Percentiles rank a stretch among this genome's conserved stretches.
Evolutionary conservation across 1,140 invertebrate genomes (phyloP).

Genomic region (Euura lappo): DNA sequence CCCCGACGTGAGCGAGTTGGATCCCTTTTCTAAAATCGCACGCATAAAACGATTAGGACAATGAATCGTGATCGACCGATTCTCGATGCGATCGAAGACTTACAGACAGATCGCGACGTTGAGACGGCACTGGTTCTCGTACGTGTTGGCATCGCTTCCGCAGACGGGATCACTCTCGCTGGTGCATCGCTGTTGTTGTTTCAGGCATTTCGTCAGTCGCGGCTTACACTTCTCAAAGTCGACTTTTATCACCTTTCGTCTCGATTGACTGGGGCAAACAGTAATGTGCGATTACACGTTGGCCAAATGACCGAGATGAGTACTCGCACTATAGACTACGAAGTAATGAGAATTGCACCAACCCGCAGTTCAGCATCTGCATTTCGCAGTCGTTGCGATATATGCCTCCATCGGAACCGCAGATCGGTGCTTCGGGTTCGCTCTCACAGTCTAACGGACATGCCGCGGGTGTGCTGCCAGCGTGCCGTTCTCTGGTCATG

Average conservation of each 20-base stretch:
- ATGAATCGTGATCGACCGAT: not conserved
- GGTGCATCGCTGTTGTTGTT: slow-evolving; percentile 68
- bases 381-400: slow-evolving; percentile 91
- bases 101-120: slow-evolving; percentile 84
- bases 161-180: slow-evolving; percentile 77
- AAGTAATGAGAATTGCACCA: slow-evolving; percentile 47
- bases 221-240: slow-evolving; percentile 78
- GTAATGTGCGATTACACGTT: not conserved
- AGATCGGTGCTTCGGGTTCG: slow-evolving; percentile 71
- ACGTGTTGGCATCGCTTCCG: slow-evolving; percentile 83
- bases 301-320: not conserved
- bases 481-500: slow-evolving; percentile 77
- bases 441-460: slow-evolving; percentile 76
- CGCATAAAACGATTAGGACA: not conserved
- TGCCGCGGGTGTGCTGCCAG: slow-evolving; percentile 59
- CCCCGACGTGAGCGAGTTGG: slow-evolving; percentile 84
- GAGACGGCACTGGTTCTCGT: slow-evolving; percentile 80
- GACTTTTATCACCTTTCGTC: slow-evolving; percentile 70
- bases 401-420: slow-evolving; percentile 86
- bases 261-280: slow-evolving; percentile 41
- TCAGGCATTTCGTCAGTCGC: slow-evolving; percentile 75
- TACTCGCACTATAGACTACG: not conserved
- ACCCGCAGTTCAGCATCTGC: slow-evolving; percentile 90
- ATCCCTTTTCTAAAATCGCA: slow-evolving; percentile 73
- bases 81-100: slow-evolving; percentile 49